These are phyloP conservation scores for Geococcyx californianus DNA, from an alignment of 2,113 vertebrate species.

Conservation along the genomic window DNA sequence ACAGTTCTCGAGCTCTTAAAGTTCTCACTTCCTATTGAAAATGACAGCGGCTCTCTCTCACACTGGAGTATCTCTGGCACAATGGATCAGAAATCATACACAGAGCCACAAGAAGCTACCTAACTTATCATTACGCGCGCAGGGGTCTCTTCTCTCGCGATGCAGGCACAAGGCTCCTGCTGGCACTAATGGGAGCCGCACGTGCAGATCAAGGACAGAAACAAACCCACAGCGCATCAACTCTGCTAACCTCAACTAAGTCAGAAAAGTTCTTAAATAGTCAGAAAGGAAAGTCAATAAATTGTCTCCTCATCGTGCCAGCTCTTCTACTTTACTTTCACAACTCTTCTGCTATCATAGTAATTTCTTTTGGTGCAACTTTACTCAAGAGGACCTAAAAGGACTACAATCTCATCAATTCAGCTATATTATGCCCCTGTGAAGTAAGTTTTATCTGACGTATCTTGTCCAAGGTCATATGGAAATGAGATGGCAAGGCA, in stretches of 20 bases:
- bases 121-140: constrained; percentile 56
- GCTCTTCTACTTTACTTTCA: background rate
- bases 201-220: constrained; percentile 25
- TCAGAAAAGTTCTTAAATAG: background rate
- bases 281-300: background rate
- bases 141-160: constrained; percentile 26
- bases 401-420: constrained; percentile 17
- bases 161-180: constrained; percentile 41
- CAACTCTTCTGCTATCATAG: background rate
- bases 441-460: constrained; percentile 20
- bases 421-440: background rate
- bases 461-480: constrained; percentile 10
- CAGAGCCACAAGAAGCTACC: constrained; percentile 29
- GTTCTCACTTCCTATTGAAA: constrained; percentile 62
- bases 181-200: constrained; percentile 46
- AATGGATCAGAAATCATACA: constrained; percentile 63
- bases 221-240: background rate
- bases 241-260: background rate
- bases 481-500: background rate
- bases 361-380: constrained; percentile 10
- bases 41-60: constrained; percentile 59
- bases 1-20: constrained; percentile 65
- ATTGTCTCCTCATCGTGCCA: background rate
- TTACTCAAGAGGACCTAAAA: constrained; percentile 35
- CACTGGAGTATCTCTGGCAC: constrained; percentile 54